phyloP scores from a whole-genome alignment of 2,113 vertebrate genomes.

The Paradoxurus hermaphroditus region DNA sequence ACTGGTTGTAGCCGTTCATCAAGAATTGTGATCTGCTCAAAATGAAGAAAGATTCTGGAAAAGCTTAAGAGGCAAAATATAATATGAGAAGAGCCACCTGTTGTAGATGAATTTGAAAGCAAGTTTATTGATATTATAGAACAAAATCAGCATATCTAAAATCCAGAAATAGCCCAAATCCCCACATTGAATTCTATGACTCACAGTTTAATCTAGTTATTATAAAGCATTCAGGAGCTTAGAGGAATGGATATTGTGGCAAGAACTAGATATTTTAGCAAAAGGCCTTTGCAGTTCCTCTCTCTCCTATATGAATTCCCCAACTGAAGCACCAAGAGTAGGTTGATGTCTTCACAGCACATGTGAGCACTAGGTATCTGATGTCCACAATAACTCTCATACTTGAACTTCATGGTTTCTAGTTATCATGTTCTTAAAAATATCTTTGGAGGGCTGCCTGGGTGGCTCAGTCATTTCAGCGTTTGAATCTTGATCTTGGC shows the following conservation, averaged over 20 bases:
- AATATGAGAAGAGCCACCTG: neutral
- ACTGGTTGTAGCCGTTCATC: neutral
- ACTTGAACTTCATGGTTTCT: neutral
- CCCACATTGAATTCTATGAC: constrained; percentile 45
- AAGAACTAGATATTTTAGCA: neutral
- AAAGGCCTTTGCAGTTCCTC: neutral
- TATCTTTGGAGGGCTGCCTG: too few species aligned
- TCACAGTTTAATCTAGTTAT: constrained; percentile 51
- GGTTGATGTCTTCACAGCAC: too few species aligned
- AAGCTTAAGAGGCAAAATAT: neutral
- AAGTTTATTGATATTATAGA: neutral
- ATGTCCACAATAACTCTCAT: neutral
- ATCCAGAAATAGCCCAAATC: neutral
- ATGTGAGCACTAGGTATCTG: neutral
- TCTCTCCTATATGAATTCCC: neutral
- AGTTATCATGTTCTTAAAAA: neutral
- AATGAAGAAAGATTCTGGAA: neutral
- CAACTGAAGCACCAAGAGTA: neutral
- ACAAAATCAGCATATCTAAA: constrained; percentile 48
- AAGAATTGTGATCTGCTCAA: neutral
- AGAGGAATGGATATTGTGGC: neutral
- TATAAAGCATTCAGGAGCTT: constrained; percentile 49
- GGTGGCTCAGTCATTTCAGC: too few species aligned
- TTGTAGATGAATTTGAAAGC: neutral
- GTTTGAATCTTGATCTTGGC: too few species aligned